Percentiles rank a stretch among this genome's conserved stretches.
Conservation (phyloP, 2,113 vertebrate species). For the Corythaeola cristata region DNA sequence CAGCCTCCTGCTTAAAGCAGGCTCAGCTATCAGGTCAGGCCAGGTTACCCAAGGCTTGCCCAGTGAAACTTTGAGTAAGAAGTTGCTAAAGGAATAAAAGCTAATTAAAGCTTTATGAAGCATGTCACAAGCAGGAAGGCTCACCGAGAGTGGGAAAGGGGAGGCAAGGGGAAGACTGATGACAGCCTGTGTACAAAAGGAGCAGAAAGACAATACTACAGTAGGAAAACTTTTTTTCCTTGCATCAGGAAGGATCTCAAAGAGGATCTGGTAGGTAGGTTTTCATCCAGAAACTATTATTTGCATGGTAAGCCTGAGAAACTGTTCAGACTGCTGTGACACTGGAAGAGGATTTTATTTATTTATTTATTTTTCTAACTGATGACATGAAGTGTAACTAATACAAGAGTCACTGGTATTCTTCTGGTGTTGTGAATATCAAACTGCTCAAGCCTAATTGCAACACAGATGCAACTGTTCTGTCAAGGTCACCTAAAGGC, state of each 20-base stretch:
- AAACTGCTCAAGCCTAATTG: not conserved
- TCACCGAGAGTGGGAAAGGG: not conserved
- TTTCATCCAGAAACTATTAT: not conserved
- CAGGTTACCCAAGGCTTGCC: not conserved
- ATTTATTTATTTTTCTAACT: not conserved
- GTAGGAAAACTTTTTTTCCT: not conserved
- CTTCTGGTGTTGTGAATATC: not conserved
- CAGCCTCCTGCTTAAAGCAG: not conserved
- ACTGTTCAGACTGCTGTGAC: not conserved
- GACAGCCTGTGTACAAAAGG: not conserved
- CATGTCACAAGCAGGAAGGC: constrained; percentile 8
- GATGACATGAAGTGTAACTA: not conserved
- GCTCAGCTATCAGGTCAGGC: not conserved
- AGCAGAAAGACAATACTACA: not conserved
- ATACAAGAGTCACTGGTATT: not conserved
- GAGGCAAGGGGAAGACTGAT: not conserved
- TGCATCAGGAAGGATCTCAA: not conserved
- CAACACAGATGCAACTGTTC: not conserved
- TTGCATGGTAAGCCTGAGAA: not conserved
- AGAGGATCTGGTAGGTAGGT: not conserved
- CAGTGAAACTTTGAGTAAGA: not conserved
- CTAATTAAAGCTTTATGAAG: constrained; percentile 44
- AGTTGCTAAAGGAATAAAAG: not conserved
- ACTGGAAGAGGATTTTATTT: not conserved
- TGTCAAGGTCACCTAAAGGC: not conserved